phyloP scores from a whole-genome alignment of 2,888 invertebrate genomes.

The Tiliacea citrago region DNA sequence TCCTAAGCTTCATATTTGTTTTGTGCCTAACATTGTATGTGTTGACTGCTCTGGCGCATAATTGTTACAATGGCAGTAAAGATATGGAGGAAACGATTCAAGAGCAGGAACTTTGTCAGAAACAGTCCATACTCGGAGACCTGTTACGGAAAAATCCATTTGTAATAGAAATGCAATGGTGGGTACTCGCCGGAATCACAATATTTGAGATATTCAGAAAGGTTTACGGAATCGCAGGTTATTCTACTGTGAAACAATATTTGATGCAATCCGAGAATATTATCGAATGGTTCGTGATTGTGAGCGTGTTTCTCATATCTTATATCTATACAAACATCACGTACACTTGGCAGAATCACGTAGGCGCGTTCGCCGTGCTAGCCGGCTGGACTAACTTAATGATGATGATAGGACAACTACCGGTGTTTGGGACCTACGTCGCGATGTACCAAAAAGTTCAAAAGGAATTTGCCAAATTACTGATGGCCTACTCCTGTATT shows the following conservation, averaged over 20 bases:
- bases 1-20: slow-evolving; percentile 95
- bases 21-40: slow-evolving; percentile 95
- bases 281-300: slow-evolving; percentile 96
- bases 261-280: slow-evolving; percentile 96
- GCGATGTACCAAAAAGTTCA: slow-evolving; percentile 97
- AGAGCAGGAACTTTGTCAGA: slow-evolving; percentile 94
- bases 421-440: slow-evolving; percentile 96
- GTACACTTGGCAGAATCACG: slow-evolving; percentile 96
- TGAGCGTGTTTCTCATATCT: slow-evolving; percentile 95
- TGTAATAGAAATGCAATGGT: slow-evolving; percentile 96
- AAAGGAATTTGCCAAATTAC: slow-evolving; percentile 96
- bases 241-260: slow-evolving; percentile 95
- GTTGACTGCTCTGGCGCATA: slow-evolving; percentile 95
- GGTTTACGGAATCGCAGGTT: slow-evolving; percentile 95
- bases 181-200: slow-evolving; percentile 94
- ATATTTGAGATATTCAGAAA: slow-evolving; percentile 95
- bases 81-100: slow-evolving; percentile 94
- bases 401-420: slow-evolving; percentile 97
- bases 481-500: slow-evolving; percentile 96
- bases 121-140: slow-evolving; percentile 94
- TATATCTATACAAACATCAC: slow-evolving; percentile 94
- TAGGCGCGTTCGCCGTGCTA: slow-evolving; percentile 96
- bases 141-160: slow-evolving; percentile 94
- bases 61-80: slow-evolving; percentile 95
- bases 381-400: slow-evolving; percentile 97